Evolutionary conservation across 2,888 invertebrate species (phyloP), one percentile per base, ranked within the genome.

Genomic region (Caradrina kadenii): DNA sequence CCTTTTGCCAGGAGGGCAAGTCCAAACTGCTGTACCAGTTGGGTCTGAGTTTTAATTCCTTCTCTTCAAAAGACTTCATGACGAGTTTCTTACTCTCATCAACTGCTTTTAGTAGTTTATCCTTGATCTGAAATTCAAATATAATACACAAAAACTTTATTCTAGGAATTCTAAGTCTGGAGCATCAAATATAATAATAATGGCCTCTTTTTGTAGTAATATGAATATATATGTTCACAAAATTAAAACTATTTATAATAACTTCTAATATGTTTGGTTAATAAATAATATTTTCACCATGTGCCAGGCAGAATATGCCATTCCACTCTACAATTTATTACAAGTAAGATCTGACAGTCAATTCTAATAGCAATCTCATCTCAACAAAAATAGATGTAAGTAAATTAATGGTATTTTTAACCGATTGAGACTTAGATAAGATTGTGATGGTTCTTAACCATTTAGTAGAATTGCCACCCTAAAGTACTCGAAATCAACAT

Each of bases 81-180:
- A 94, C 93, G 26, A 94, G 86, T 81, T 95, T 96, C 80, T 96
- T 96, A 66, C 94, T 95, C 78, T 96, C 96, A 86, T 96, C 96
- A 7, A 96, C 96, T 76, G 96, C 96, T 89, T 95, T 96, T 3
- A 96, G 83, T 61, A 96, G 87, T 81, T 96, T 96, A 80, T 95
- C 96, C 86, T 94, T 96, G 54, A 96, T 96, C 96, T 96, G 86
- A 60, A 76, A 62, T n/a, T 19, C 19, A 35, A 63, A 48, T 8
- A 56, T 35, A 15, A 1, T 13, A 0, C 17, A 45, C 4, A 54
- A 11, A 15, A n/a, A 74, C 0, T 39, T 3, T 42, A 11, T 54
- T 22, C 7, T 26, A 13, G n/a, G 1, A 35, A 65, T 49, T 48
- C 2, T 3, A 26, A 39, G 1, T 21, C 21, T 54, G 21, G n/a